Evolutionary conservation across 2,797 vertebrate species (phyloP).

Genomic region (Silurus aristotelis): DNA sequence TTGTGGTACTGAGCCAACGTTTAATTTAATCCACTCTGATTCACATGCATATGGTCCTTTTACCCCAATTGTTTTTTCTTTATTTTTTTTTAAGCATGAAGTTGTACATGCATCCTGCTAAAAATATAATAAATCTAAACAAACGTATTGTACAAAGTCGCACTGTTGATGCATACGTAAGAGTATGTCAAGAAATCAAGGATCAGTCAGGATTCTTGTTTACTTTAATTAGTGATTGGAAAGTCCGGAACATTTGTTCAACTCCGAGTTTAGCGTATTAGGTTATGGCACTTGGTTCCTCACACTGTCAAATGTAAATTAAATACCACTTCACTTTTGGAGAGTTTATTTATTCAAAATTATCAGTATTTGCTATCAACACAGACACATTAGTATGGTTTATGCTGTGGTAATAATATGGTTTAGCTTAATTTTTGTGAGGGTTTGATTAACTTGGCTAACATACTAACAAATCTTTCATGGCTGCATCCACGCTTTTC

Average conservation of each 20-base stretch:
- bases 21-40: not conserved
- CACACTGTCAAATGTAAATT: not conserved
- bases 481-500: not conserved
- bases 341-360: no score
- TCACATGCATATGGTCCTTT: not conserved
- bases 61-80: not conserved
- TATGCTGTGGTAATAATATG: not conserved
- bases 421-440: not conserved
- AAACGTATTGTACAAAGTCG: not conserved
- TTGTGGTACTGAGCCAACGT: not conserved
- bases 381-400: not conserved
- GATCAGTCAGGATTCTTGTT: no score
- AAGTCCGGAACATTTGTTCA: not conserved
- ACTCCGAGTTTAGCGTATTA: not conserved
- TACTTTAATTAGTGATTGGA: not conserved
- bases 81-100: not conserved
- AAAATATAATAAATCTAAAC: not conserved
- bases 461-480: not conserved
- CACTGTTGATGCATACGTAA: not conserved
- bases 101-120: not conserved
- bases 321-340: not conserved
- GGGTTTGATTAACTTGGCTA: not conserved
- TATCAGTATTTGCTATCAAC: not conserved
- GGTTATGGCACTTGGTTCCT: no score
- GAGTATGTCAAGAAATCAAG: not conserved